A percentile compares a stretch with the other conserved stretches of the same genome.
These are phyloP conservation scores for Quadroppia sp. DNA, from an alignment of 2,888 invertebrate species.

Conservation along the genomic window DNA sequence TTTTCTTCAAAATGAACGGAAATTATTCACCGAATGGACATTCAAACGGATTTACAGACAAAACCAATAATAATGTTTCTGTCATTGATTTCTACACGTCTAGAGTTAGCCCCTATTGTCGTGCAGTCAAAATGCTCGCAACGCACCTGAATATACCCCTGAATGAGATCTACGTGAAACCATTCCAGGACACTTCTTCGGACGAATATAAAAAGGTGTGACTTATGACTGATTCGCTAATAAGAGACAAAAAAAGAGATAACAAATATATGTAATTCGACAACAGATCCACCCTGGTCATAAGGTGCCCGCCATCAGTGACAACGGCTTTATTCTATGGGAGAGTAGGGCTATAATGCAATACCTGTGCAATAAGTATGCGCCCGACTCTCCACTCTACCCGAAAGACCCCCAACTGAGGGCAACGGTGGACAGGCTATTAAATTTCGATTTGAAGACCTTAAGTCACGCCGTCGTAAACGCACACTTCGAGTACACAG, in stretches of 20 bases:
- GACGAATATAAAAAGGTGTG: constrained; percentile 37
- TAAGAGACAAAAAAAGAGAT: too few species aligned
- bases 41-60: too few species aligned
- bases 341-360: too few species aligned
- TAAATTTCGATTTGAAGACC: constrained; percentile 52
- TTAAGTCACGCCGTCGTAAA: constrained; percentile 39
- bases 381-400: too few species aligned
- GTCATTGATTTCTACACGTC: constrained; percentile 38
- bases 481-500: constrained; percentile 40
- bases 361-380: constrained; percentile 74
- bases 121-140: constrained; percentile 40
- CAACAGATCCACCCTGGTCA: constrained; percentile 61
- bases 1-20: neutral
- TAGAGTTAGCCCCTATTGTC: constrained; percentile 34
- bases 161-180: constrained; percentile 25
- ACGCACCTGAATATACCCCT: constrained; percentile 38
- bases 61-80: too few species aligned
- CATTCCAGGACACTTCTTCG: constrained; percentile 23
- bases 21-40: neutral
- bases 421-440: constrained; percentile 67
- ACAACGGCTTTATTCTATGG: constrained; percentile 70
- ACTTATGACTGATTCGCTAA: too few species aligned
- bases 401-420: too few species aligned
- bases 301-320: constrained; percentile 74
- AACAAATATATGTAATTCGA: too few species aligned